A percentile compares a stretch with the other conserved stretches of the same genome.
phyloP scores from a whole-genome alignment of 2,888 invertebrate genomes.

The Phasia obesa region DNA sequence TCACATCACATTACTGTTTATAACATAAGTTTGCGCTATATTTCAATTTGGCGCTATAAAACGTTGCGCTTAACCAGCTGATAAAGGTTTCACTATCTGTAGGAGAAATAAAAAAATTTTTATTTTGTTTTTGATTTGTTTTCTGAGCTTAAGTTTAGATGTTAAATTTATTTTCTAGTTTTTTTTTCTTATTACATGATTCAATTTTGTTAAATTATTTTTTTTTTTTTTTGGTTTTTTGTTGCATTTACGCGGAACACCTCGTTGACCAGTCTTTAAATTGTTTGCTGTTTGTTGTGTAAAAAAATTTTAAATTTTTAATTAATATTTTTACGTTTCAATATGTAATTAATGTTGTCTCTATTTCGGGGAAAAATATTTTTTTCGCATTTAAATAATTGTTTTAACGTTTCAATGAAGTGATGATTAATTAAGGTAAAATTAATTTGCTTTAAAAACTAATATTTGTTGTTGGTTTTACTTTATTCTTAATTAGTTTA shows the following conservation, averaged over 20 bases:
- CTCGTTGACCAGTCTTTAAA: conserved; percentile 83
- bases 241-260: conserved; percentile 83
- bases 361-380: not conserved
- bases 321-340: conserved; percentile 14
- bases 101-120: conserved; percentile 27
- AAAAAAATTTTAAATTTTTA: conserved; percentile 41
- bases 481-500: conserved; percentile 26
- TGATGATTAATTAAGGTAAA: conserved; percentile 27
- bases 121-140: not conserved
- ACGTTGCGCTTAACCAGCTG: no score
- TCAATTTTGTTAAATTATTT: conserved; percentile 33
- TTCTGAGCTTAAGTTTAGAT: conserved; percentile 25
- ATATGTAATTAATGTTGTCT: conserved; percentile 32
- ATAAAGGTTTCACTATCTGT: no score
- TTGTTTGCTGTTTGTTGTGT: conserved; percentile 74
- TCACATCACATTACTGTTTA: no score
- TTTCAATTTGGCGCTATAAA: no score
- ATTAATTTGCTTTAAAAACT: conserved; percentile 6
- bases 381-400: conserved; percentile 30
- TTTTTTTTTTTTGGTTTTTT: conserved; percentile 71
- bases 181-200: conserved; percentile 27
- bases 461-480: conserved; percentile 11
- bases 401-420: conserved; percentile 15
- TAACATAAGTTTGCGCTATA: no score
- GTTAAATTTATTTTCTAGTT: conserved; percentile 45